These are phyloP conservation scores for Spisula solida DNA, from an alignment of 2,888 invertebrate genomes.

Conservation along the genomic window DNA sequence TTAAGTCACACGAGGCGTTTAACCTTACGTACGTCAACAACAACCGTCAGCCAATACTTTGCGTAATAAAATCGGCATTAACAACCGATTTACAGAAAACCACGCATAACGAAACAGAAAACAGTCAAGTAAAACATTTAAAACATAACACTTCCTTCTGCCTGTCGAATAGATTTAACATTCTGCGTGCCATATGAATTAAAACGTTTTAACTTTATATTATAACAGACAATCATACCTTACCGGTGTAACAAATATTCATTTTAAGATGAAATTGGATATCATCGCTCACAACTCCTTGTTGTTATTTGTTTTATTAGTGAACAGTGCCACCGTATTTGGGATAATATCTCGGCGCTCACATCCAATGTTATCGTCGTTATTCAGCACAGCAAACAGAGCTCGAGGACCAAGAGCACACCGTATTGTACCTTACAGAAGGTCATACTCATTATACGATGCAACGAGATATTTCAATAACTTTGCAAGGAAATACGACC, in stretches of 20 bases:
- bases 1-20: not conserved
- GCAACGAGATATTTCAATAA: not conserved
- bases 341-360: not conserved
- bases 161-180: not conserved
- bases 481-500: not conserved
- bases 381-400: conserved; percentile 30
- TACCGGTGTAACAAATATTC: not conserved
- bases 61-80: not conserved
- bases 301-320: not conserved
- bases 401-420: not conserved
- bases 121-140: not conserved
- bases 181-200: no score
- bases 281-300: not conserved
- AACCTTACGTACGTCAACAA: not conserved
- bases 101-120: not conserved
- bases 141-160: not conserved
- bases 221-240: not conserved
- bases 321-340: not conserved
- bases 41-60: not conserved
- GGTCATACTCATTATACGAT: not conserved
- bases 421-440: not conserved
- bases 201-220: no score
- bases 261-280: not conserved
- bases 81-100: not conserved
- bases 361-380: conserved; percentile 33